Base-by-base conservation (phyloP, 1,140 invertebrate species). In the Calephelis virginiensis region DNA sequence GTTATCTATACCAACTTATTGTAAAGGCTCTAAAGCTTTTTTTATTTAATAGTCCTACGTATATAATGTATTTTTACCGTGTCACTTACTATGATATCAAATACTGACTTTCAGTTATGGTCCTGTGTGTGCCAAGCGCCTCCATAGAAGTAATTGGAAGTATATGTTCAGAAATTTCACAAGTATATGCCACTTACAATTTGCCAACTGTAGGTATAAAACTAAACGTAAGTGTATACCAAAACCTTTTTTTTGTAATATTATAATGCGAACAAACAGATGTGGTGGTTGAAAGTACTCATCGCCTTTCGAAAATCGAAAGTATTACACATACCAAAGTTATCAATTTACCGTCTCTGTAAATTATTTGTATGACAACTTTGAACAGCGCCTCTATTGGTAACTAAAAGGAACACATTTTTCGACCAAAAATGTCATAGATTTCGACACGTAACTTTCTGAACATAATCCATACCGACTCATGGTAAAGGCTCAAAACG, bases 131-230 rank as follows among this genome's bases (percentile, higher is more conserved):
- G 69, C 38, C 10, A 66, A 63, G 61, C 45, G 69, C 1, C 28
- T 60, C n/a, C 46, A 7, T 4, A 48, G 28, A 7, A 9, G 8
- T 10, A 9, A n/a, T 6, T 64, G 37, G n/a, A 50, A 5, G 8
- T 63, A 64, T 11, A 61, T 64, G 13, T 61, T 45, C 17, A 63
- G 17, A 17, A 43, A 37, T 1, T 70, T 70, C 38, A 17, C 40
- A 1, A 60, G 64, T n/a, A 49, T 70, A 12, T 70, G 69, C 14
- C 46, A 64, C 37, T 38, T 70, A 53, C 53, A 70, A 61, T 43
- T 61, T 7, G 69, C 28, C 8, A 70, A 70, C 43, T 70, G 69
- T 46, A 13, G 17, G 6, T 43, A 40, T 38, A 14, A 45, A 13
- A 60, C 45, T 10, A 46, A 60, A 64, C 38, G 69, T 70, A 67